Conservation (phyloP, 1,140 invertebrate species). For the Dreissena rostriformis region DNA sequence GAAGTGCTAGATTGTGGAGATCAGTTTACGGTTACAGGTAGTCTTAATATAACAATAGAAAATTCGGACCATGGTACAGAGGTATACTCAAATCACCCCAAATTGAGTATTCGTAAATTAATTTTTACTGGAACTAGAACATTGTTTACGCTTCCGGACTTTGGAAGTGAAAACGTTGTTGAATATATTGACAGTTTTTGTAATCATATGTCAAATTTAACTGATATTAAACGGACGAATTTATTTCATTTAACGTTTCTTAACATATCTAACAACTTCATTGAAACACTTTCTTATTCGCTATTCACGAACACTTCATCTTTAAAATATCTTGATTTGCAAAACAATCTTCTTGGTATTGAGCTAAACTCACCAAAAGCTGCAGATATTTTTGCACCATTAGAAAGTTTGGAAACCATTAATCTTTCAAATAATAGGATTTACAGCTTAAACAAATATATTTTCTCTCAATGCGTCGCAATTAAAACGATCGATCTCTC, state of each 20-base stretch:
- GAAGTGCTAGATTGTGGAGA: constrained; percentile 31
- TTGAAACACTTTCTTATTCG: no score
- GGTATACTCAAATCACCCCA: background rate
- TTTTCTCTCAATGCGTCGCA: constrained; percentile 2
- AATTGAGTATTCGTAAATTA: constrained; percentile 8
- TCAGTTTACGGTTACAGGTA: background rate
- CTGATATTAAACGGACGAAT: background rate
- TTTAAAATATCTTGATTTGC: no score
- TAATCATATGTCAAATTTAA: constrained; percentile 13
- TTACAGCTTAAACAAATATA: constrained; percentile 18
- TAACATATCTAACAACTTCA: no score
- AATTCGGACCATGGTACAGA: background rate
- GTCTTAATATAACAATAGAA: background rate
- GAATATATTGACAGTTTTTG: constrained; percentile 29
- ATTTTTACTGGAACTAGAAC: constrained; percentile 24
- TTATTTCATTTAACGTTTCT: constrained; percentile 7
- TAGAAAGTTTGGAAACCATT: no score
- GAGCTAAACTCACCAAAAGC: no score
- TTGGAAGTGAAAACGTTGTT: constrained; percentile 18
- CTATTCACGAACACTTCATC: no score
- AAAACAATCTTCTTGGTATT: no score
- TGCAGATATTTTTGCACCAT: no score
- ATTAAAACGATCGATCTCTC: constrained; percentile 16
- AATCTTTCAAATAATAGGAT: constrained; percentile 44
- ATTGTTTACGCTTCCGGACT: background rate